These are phyloP conservation scores for Byasa hedistus DNA, from an alignment of 2,888 invertebrate genomes.

Conservation along the genomic window DNA sequence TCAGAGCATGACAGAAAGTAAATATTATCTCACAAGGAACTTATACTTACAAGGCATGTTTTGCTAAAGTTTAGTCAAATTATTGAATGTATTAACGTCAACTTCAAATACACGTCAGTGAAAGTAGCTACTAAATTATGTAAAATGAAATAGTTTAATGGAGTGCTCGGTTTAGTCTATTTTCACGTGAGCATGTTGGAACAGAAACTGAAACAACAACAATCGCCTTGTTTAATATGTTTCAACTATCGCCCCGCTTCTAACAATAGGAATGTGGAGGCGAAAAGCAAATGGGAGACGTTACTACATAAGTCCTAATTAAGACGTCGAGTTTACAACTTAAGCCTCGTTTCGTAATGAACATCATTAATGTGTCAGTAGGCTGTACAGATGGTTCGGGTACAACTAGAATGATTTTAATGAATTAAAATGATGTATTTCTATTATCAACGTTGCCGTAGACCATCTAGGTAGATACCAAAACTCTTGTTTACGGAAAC, in stretches of 20 bases:
- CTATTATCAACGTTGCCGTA: not conserved
- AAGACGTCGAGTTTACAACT: conserved; percentile 26
- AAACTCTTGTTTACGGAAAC: no score
- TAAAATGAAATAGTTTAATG: conserved; percentile 5
- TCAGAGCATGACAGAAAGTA: no score
- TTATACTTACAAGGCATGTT: not conserved
- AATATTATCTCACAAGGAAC: not conserved
- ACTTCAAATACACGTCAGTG: not conserved
- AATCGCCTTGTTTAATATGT: conserved; percentile 21
- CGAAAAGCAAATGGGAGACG: conserved; percentile 25
- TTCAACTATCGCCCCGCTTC: conserved; percentile 16
- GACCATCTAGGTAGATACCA: no score
- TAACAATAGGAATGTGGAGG: conserved; percentile 28
- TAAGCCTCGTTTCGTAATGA: conserved; percentile 25
- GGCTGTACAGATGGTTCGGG: conserved; percentile 1
- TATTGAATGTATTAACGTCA: not conserved
- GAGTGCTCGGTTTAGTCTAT: conserved; percentile 3
- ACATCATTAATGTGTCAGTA: conserved; percentile 24
- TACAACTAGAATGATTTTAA: conserved; percentile 12
- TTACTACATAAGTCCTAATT: conserved; percentile 28
- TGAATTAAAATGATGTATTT: conserved; percentile 6
- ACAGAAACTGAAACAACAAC: conserved; percentile 20
- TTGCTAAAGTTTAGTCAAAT: not conserved
- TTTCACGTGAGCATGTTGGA: conserved; percentile 20
- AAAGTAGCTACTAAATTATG: not conserved